A percentile compares a stretch with the other conserved stretches of the same genome.
These are phyloP conservation scores for Eumacrocentrus americanus DNA, from an alignment of 2,888 invertebrate species.

Conservation along the genomic window DNA sequence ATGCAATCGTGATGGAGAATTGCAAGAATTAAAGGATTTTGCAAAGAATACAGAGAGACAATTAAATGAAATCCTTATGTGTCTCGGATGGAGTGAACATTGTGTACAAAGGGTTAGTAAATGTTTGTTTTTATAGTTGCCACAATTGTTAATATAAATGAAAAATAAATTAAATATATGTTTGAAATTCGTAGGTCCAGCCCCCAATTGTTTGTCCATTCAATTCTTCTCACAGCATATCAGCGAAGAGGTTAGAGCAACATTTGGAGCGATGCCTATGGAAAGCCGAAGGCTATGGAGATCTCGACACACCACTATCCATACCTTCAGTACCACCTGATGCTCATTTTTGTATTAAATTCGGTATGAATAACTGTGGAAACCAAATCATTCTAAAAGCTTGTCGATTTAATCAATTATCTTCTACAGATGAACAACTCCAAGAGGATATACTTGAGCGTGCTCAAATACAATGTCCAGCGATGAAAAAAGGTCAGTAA, in stretches of 20 bases:
- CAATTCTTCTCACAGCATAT: slow-evolving; percentile 61
- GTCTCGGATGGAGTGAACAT: slow-evolving; percentile 44
- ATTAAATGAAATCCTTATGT: slow-evolving; percentile 36
- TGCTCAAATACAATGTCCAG: slow-evolving; percentile 47
- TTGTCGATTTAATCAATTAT: slow-evolving; percentile 24
- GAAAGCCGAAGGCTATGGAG: slow-evolving; percentile 62
- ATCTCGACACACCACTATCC: slow-evolving; percentile 61
- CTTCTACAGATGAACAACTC: slow-evolving; percentile 59
- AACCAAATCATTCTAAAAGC: slow-evolving; percentile 2
- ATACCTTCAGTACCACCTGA: slow-evolving; percentile 51
- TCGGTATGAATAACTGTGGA: slow-evolving; percentile 48
- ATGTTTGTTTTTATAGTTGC: slow-evolving; percentile 1
- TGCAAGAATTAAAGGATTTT: slow-evolving; percentile 40
- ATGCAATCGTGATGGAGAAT: slow-evolving; percentile 33
- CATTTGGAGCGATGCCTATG: slow-evolving; percentile 63
- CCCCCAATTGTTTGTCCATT: slow-evolving; percentile 59
- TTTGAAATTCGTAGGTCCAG: slow-evolving; percentile 42
- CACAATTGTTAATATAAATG: neutral
- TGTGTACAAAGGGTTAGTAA: slow-evolving; percentile 41
- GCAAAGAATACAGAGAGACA: slow-evolving; percentile 35
- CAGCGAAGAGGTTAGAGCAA: slow-evolving; percentile 55
- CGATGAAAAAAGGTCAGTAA: slow-evolving; percentile 52
- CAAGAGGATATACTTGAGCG: slow-evolving; percentile 55
- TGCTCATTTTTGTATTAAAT: slow-evolving; percentile 52
- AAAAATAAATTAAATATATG: slow-evolving; percentile 2